Evolutionary conservation across 1,140 invertebrate species (phyloP), one percentile per base, ranked within the genome.

Genomic region (Pararge aegeria): DNA sequence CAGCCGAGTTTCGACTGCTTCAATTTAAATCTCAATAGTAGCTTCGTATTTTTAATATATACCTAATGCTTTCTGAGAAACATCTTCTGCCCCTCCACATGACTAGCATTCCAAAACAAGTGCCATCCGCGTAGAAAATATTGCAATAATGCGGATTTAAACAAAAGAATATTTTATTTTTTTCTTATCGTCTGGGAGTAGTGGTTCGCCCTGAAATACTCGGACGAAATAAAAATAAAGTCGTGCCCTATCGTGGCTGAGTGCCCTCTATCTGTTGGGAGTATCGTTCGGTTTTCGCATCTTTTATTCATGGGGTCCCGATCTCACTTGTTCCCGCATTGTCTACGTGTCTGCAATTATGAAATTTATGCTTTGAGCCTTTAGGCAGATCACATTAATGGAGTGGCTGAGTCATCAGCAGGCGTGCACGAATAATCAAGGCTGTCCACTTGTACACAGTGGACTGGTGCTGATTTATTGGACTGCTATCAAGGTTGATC

Each of bases 341-440:
- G 78, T 87, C 80, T 84, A 84, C 78, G 74, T 73, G 74, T 75
- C 73, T 72, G 77, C 74, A 83, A 87, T 85, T 85, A 84, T 78
- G 72, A 81, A 73, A 81, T 81, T 83, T 82, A 85, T 85, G 74
- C 73, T 67, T 73, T 64, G 77, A 73, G 77, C 76, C 84, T 85
- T 85, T 78, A 76, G 82, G 80, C 82, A 83, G 76, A 80, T 74
- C 72, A 65, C 65, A 64, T 71, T 80, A 77, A 78, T 78, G 70
- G 57, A 70, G 56, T 19, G 57, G 46, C 55, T 83, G 82, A 87
- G 71, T 83, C 83, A 87, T 61, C 58, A 46, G 18, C 42, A 34
- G 63, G 58, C 61, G 57, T 61, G 70, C 63, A 61, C 42, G 60
- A 73, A 72, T 78, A 73, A 72, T 70, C 74, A 74, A 83, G 81